Conservation (phyloP, 1,140 invertebrate species). For the Drosophila teissieri region DNA sequence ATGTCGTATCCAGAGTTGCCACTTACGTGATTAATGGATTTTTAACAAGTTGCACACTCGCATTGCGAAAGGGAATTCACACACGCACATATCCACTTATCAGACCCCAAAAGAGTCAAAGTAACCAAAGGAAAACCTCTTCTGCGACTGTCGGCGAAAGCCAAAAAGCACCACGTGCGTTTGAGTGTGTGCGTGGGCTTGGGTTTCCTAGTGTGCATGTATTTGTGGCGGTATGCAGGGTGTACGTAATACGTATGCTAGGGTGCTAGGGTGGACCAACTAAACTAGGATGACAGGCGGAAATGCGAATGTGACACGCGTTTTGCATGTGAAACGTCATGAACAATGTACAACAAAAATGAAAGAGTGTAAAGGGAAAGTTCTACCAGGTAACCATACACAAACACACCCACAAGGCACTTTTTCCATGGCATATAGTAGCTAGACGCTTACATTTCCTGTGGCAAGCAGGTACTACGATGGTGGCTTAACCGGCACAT, state of each 20-base stretch:
- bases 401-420: background rate
- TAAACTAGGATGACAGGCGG: slow-evolving; percentile 81
- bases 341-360: slow-evolving; percentile 56
- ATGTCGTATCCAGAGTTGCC: slow-evolving; percentile 81
- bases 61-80: slow-evolving; percentile 32
- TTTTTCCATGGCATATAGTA: background rate
- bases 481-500: slow-evolving; percentile 9
- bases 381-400: slow-evolving; percentile 21
- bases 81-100: slow-evolving; percentile 57
- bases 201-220: background rate
- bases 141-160: slow-evolving; percentile 67
- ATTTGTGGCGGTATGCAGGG: background rate
- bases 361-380: slow-evolving; percentile 6
- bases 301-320: slow-evolving; percentile 83
- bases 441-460: slow-evolving; percentile 36
- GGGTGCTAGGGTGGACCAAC: slow-evolving; percentile 14
- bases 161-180: slow-evolving; percentile 62
- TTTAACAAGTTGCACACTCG: slow-evolving; percentile 81
- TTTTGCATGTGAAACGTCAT: slow-evolving; percentile 83
- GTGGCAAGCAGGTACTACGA: slow-evolving; percentile 33
- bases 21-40: slow-evolving; percentile 84
- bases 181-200: slow-evolving; percentile 7
- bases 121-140: slow-evolving; percentile 67
- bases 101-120: slow-evolving; percentile 66
- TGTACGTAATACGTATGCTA: too few species aligned